Conservation (phyloP, 1,140 invertebrate species). For the Venustaconcha ellipsiformis region DNA sequence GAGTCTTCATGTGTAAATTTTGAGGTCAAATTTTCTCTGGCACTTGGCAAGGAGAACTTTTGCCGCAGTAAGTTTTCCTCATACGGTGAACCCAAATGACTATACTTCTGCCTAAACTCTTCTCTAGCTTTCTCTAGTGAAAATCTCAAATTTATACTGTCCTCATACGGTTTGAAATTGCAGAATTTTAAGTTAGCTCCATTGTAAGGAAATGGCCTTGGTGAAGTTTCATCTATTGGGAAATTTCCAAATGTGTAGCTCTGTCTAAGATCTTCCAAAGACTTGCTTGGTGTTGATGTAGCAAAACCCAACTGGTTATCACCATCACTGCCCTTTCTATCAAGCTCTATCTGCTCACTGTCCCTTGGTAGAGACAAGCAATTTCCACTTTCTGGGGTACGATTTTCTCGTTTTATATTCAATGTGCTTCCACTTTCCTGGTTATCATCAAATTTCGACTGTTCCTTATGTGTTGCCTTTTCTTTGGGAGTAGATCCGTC, state of each 20-base stretch:
- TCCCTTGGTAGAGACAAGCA: constrained; percentile 12
- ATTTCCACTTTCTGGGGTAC: not conserved
- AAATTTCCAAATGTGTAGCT: too few species aligned
- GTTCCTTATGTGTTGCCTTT: constrained; percentile 5
- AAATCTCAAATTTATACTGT: too few species aligned
- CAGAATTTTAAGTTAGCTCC: too few species aligned
- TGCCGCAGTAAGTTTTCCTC: not conserved
- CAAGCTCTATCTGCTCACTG: constrained; percentile 1
- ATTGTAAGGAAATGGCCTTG: too few species aligned
- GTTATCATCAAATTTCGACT: not conserved
- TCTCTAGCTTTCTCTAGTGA: too few species aligned
- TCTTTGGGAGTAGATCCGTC: not conserved
- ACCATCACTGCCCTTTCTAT: not conserved
- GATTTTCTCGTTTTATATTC: not conserved
- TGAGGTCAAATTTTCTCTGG: not conserved
- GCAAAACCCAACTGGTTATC: too few species aligned
- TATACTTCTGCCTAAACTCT: too few species aligned
- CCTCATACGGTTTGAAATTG: too few species aligned
- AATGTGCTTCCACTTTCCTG: not conserved
- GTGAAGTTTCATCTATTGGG: too few species aligned
- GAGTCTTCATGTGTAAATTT: constrained; percentile 4
- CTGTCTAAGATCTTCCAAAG: too few species aligned
- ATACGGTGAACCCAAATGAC: not conserved
- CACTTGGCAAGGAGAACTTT: constrained; percentile 18
- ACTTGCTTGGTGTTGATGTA: too few species aligned